A percentile compares a stretch with the other conserved stretches of the same genome.
These are phyloP conservation scores for Acleris cristana DNA, from an alignment of 2,888 invertebrate genomes.

Conservation along the genomic window DNA sequence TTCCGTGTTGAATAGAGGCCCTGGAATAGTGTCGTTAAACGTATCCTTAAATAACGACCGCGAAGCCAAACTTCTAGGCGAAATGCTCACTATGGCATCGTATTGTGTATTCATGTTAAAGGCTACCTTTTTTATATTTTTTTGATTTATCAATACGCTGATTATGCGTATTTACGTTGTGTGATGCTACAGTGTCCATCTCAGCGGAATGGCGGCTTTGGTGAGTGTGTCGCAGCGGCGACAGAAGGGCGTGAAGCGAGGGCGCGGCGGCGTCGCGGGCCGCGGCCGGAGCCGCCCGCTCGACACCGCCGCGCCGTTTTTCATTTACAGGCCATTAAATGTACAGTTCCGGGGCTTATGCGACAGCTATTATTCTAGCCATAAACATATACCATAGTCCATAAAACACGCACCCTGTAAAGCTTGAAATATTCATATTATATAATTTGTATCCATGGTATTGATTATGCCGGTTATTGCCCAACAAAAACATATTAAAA, in stretches of 20 bases:
- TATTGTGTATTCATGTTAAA: too few relatives aligned
- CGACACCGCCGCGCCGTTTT: constrained; percentile 60
- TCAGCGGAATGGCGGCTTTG: constrained; percentile 4
- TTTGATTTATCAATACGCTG: too few relatives aligned
- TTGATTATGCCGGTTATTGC: constrained; percentile 5
- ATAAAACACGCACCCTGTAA: constrained; percentile 43
- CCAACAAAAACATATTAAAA: too few relatives aligned
- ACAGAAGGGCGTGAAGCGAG: constrained; percentile 54
- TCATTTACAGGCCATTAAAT: constrained; percentile 73
- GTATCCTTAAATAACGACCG: too few relatives aligned
- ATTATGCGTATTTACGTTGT: too few relatives aligned
- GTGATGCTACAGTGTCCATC: neutral
- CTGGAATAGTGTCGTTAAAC: too few relatives aligned
- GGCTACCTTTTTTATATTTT: too few relatives aligned
- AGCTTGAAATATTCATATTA: constrained; percentile 39
- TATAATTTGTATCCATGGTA: constrained; percentile 36
- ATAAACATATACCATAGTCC: constrained; percentile 59
- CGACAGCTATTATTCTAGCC: constrained; percentile 59
- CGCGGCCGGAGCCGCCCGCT: constrained; percentile 42
- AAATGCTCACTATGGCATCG: too few relatives aligned
- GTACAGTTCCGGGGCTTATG: constrained; percentile 56
- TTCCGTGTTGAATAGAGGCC: too few relatives aligned
- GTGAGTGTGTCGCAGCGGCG: constrained; percentile 40
- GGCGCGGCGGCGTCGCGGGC: constrained; percentile 36
- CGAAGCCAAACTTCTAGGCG: too few relatives aligned